Percentiles rank a stretch among this genome's conserved stretches.
Evolutionary conservation across 2,797 vertebrate genomes (phyloP).

Genomic region (Brachyrhaphis roseni): DNA sequence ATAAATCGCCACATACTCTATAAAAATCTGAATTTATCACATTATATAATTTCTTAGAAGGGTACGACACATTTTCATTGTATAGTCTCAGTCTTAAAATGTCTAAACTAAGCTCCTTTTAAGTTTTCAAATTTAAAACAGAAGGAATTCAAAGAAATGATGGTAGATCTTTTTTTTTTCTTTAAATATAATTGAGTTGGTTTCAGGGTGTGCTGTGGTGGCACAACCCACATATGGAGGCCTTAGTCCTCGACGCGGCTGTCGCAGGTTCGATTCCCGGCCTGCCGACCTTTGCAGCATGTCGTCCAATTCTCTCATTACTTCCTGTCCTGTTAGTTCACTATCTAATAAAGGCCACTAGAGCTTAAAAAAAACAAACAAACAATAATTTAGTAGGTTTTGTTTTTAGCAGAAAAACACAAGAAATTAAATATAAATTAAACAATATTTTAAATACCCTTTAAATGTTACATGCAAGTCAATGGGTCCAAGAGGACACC

Average conservation of each 20-base stretch:
- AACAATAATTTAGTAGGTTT: background rate
- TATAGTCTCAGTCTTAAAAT: background rate
- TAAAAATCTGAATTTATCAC: background rate
- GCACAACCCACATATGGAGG: too few species aligned
- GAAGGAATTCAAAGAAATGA: background rate
- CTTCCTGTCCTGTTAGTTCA: too few species aligned
- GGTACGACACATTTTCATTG: background rate
- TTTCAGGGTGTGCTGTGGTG: too few species aligned
- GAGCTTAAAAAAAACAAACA: too few species aligned
- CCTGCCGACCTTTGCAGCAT: too few species aligned
- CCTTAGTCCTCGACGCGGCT: too few species aligned
- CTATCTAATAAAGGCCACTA: too few species aligned
- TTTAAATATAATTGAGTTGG: too few species aligned
- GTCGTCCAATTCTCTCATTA: too few species aligned
- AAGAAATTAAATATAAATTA: background rate
- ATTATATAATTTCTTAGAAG: background rate
- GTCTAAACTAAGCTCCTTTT: background rate
- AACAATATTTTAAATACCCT: background rate
- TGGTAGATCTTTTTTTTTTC: background rate
- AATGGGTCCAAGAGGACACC: background rate
- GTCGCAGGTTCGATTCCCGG: too few species aligned
- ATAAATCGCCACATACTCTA: background rate
- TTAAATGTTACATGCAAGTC: too few species aligned
- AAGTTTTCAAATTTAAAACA: background rate
- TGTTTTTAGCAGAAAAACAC: background rate